Evolutionary conservation across 2,888 invertebrate genomes (phyloP).

Genomic region (Andrena dorsata): DNA sequence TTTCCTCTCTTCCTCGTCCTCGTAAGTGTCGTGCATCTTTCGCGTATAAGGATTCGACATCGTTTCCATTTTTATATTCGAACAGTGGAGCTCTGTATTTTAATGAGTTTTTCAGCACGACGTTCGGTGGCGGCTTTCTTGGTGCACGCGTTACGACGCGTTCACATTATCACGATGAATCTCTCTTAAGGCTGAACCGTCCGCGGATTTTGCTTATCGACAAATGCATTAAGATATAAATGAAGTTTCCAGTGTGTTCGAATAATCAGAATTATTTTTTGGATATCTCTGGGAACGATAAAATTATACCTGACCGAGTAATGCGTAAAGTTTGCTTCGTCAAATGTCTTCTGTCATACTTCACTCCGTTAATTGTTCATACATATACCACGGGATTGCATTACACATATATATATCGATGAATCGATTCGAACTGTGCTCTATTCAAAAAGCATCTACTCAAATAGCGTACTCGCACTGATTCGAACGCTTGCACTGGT

Average conservation of each 20-base stretch:
- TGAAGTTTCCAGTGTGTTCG: neutral
- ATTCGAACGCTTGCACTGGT: no score
- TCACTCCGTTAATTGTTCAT: neutral
- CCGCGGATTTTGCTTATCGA: constrained; percentile 20
- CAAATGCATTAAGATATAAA: constrained; percentile 27
- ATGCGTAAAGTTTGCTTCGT: neutral
- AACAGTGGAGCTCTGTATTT: constrained; percentile 59
- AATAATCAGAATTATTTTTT: neutral
- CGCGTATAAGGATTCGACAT: constrained; percentile 70
- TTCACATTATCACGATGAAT: constrained; percentile 47
- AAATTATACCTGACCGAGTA: neutral
- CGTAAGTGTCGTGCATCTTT: constrained; percentile 83
- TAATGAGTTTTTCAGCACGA: constrained; percentile 64
- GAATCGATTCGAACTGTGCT: no score
- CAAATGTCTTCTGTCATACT: neutral
- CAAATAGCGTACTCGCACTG: no score
- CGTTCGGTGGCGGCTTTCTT: constrained; percentile 67
- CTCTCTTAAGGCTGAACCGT: constrained; percentile 47
- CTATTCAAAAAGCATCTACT: no score
- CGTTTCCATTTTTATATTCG: constrained; percentile 69
- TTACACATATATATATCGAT: no score
- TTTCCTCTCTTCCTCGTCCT: constrained; percentile 92
- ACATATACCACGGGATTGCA: no score
- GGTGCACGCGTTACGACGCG: constrained; percentile 62
- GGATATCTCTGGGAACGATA: neutral